These are phyloP conservation scores for Lophura nycthemera DNA, from an alignment of 2,113 vertebrate genomes.

Conservation along the genomic window DNA sequence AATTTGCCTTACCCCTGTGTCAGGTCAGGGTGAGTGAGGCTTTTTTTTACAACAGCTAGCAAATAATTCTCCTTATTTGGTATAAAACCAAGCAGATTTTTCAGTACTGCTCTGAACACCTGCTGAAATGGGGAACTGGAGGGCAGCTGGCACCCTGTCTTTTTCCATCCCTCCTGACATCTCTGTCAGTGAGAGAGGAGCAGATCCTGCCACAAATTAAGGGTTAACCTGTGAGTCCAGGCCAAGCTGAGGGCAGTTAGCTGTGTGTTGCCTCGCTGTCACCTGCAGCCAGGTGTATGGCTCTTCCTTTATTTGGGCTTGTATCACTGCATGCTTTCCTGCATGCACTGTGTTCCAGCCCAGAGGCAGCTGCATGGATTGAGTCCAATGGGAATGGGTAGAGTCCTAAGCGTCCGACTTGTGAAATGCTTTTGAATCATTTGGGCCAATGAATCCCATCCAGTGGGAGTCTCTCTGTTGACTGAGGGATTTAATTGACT, in stretches of 20 bases:
- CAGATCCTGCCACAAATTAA: not conserved
- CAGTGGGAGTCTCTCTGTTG: not conserved
- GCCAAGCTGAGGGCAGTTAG: not conserved
- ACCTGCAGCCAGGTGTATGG: not conserved
- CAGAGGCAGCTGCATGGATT: not conserved
- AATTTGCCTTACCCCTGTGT: not conserved
- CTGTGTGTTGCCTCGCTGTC: not conserved
- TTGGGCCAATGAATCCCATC: not conserved
- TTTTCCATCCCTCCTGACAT: not conserved
- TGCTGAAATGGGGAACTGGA: not conserved
- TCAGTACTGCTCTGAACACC: not conserved
- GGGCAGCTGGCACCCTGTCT: not conserved
- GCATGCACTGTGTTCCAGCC: not conserved
- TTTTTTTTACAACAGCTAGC: not conserved
- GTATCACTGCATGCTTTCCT: not conserved
- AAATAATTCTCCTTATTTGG: not conserved
- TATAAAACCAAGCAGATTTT: not conserved
- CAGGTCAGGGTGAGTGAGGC: not conserved
- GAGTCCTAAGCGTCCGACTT: not conserved
- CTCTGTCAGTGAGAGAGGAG: not conserved
- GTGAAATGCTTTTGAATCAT: not conserved
- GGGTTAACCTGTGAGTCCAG: rapidly evolving
- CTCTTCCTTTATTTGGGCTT: not conserved
- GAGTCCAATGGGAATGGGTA: too few species aligned
- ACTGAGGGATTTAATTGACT: not conserved